Conservation (phyloP, 2,113 vertebrate species). For the Camelus bactrianus region DNA sequence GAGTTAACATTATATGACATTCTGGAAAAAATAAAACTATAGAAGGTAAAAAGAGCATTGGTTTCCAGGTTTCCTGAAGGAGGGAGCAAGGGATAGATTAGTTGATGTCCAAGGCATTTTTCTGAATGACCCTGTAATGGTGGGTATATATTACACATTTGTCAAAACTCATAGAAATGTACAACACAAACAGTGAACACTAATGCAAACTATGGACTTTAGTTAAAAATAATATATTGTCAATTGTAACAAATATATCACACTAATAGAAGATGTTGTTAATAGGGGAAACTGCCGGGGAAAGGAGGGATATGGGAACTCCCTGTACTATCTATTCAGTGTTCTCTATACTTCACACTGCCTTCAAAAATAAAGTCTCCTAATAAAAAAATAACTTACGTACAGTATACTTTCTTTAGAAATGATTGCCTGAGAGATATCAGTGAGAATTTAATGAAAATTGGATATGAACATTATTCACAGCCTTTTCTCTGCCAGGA, state of each 20-base stretch:
- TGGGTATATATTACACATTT: neutral
- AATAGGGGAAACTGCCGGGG: neutral
- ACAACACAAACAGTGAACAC: neutral
- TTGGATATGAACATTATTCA: slow-evolving; percentile 43
- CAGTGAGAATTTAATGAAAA: slow-evolving; percentile 54
- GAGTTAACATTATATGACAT: neutral
- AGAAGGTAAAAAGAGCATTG: neutral
- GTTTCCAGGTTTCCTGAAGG: neutral
- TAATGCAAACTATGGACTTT: neutral
- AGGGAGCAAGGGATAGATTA: neutral
- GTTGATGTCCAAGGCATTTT: neutral
- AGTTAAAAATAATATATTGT: neutral
- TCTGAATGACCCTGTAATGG: neutral
- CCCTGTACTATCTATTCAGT: neutral
- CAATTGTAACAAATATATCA: neutral
- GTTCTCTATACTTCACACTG: neutral
- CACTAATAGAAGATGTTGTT: neutral
- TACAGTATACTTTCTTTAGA: neutral
- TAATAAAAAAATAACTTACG: neutral
- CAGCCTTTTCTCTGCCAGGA: slow-evolving; percentile 7
- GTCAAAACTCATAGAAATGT: neutral
- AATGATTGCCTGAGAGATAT: slow-evolving; percentile 36
- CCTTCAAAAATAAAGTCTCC: neutral
- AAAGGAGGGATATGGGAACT: neutral
- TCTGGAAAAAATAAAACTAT: neutral